Percentiles rank a stretch among this genome's conserved stretches.
phyloP scores from a whole-genome alignment of 2,888 invertebrate species.

The Drosophila atripex region DNA sequence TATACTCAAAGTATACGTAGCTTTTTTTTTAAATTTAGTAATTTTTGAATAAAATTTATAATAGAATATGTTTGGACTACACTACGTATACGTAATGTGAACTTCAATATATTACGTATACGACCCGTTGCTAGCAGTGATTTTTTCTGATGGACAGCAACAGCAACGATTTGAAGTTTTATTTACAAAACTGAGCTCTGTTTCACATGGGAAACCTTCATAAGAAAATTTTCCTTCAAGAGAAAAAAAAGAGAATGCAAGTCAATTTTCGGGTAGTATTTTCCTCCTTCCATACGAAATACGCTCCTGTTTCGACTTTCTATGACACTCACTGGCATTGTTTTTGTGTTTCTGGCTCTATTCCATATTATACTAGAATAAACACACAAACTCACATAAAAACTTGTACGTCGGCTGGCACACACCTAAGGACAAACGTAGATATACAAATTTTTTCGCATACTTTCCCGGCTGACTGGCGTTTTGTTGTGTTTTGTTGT shows the following conservation, averaged over 20 bases:
- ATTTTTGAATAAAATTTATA: no score
- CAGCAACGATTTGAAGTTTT: neutral
- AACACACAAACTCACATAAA: conserved; percentile 3
- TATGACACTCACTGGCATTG: conserved; percentile 57
- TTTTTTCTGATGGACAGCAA: neutral
- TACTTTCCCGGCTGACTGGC: conserved; percentile 71
- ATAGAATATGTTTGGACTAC: neutral
- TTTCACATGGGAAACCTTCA: neutral
- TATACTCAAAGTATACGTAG: no score
- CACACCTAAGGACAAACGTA: conserved; percentile 11
- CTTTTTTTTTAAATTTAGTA: no score
- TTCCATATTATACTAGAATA: conserved; percentile 60
- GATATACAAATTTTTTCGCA: conserved; percentile 50
- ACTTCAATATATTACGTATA: neutral
- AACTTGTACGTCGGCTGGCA: neutral
- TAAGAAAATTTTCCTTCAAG: neutral
- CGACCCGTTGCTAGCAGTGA: neutral
- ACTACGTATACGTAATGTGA: neutral
- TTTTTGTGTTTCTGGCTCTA: conserved; percentile 65
- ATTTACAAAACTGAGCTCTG: neutral
- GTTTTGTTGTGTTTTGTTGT: conserved; percentile 53
- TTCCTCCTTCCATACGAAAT: conserved; percentile 7
- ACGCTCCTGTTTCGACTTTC: conserved; percentile 60
- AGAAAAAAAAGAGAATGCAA: neutral
- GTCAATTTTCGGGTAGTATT: neutral